Percentiles rank a stretch among this genome's conserved stretches.
These are phyloP conservation scores for Peromyscus polionotus DNA, from an alignment of 2,113 vertebrate genomes.

Conservation along the genomic window DNA sequence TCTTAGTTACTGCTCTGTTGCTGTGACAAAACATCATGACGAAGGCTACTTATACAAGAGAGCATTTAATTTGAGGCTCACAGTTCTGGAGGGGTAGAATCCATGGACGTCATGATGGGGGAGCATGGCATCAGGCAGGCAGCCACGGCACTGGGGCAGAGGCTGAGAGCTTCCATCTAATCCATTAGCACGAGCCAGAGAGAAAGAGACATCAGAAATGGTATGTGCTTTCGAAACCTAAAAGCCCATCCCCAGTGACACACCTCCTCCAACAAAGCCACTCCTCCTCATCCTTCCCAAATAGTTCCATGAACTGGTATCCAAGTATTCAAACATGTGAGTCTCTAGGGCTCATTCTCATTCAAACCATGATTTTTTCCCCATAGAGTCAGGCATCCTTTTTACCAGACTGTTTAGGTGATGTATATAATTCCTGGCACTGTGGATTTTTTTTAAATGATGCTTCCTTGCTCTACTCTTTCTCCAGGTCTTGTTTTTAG, in stretches of 20 bases:
- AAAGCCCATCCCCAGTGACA: neutral
- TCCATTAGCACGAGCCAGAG: neutral
- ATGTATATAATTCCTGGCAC: neutral
- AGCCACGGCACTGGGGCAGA: neutral
- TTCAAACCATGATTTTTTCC: neutral
- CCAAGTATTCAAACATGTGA: neutral
- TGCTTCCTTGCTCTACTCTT: neutral
- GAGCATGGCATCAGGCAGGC: neutral
- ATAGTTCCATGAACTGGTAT: neutral
- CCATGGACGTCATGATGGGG: neutral
- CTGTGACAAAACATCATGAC: neutral
- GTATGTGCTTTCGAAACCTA: neutral
- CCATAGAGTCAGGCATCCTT: neutral
- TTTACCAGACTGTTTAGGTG: neutral
- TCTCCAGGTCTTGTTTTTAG: neutral
- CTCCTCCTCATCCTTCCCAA: neutral
- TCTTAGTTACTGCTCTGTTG: neutral
- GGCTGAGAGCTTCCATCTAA: neutral
- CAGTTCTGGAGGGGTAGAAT: neutral
- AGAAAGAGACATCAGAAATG: neutral
- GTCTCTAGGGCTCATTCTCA: neutral
- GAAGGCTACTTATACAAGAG: neutral
- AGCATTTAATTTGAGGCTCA: neutral
- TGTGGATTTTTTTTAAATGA: neutral
- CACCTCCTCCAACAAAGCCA: neutral